Conservation (phyloP, 2,888 invertebrate species). For the Ditylenchus weischeri region DNA sequence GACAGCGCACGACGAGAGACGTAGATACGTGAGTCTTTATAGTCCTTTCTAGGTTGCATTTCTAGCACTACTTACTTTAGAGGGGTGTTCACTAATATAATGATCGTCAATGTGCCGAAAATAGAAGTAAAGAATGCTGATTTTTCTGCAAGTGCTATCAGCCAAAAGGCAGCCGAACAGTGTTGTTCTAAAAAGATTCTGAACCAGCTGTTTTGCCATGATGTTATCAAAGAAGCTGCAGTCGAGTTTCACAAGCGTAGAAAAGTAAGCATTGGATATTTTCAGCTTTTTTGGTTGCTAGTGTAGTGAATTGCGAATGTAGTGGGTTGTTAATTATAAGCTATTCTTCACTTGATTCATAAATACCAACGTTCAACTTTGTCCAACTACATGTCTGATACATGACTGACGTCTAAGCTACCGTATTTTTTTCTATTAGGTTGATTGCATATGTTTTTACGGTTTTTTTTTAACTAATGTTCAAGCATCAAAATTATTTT, state of each 20-base stretch:
- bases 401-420: too few species aligned
- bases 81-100: background rate
- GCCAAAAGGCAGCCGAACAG: slow-evolving; percentile 1
- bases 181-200: slow-evolving; percentile 8
- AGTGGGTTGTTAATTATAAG: too few species aligned
- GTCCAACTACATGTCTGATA: too few species aligned
- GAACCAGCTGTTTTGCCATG: background rate
- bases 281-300: too few species aligned
- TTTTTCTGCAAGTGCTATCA: slow-evolving; percentile 3
- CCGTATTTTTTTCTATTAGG: too few species aligned
- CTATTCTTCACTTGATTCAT: too few species aligned
- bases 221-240: slow-evolving; percentile 11
- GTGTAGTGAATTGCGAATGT: too few species aligned
- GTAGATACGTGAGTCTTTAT: background rate
- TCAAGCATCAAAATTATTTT: too few species aligned
- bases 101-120: slow-evolving; percentile 7
- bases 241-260: slow-evolving; percentile 14
- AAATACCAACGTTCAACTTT: too few species aligned
- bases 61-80: background rate
- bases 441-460: too few species aligned
- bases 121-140: background rate
- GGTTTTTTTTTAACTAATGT: too few species aligned
- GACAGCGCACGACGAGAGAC: background rate
- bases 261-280: background rate
- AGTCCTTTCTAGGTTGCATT: background rate